Evolutionary conservation across 2,797 vertebrate species (phyloP), one percentile per base, ranked within the genome.

Genomic region (Sebastolobus altivelis): DNA sequence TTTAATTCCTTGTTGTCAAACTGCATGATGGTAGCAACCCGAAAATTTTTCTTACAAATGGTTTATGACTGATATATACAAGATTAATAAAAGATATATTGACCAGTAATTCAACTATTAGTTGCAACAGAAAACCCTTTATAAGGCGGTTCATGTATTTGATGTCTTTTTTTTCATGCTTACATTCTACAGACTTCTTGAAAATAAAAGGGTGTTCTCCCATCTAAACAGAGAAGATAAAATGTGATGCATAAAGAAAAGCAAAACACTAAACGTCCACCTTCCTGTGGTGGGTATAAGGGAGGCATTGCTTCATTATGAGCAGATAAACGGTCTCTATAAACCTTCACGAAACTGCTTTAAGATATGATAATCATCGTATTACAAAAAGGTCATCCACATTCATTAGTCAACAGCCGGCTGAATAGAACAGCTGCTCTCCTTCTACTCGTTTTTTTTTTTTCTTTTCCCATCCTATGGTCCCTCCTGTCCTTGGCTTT

Each of bases 341-440:
- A 80, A 81, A 69, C 65, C 52, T 82, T 80, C 20, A 68, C 62
- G 27, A 82, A 77, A 67, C 22, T 35, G 49, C 31, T 71, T 79
- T 75, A 63, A 81, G 84, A 82, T 76, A 77, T 76, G 79, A 81
- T 77, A 83, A 88, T 81, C 56, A 80, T 63, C n/a, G 2, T 35
- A 75, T 78, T 49, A 82, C 18, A 71, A 85, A 85, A 91, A 89
- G 74, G 80, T 84, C 82, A 86, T 37, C 31, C 37, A 81, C 80
- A 85, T 84, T 83, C 54, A 90, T 90, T 79, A 83, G 72, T 80
- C 54, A 82, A 76, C 73, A 72, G 38, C 52, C 52, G 2, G 31
- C 49, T 81, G 75, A 79, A 80, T 29, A 69, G 20, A 89, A 72
- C 81, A 87, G 80, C 86, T 88, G 82, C 22, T 70, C 55, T 71